Evolutionary conservation across 2,113 vertebrate species (phyloP), one percentile per base, ranked within the genome.

Genomic region (Spilogale gracilis): DNA sequence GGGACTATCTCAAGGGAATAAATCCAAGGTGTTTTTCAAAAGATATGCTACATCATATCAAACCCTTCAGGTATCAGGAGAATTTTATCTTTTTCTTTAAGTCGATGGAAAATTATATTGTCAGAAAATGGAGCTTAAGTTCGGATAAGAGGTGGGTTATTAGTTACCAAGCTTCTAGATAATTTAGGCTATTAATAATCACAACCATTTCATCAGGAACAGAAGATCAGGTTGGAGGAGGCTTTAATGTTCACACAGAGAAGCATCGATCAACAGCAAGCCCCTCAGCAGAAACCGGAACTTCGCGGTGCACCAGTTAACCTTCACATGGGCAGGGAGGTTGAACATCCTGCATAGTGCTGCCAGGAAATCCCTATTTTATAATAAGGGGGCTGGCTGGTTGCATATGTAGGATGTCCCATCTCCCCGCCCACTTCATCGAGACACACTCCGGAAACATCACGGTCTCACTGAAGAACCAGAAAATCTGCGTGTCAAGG

Each of bases 361-460:
- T 98, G 96, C 97, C 98, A 97, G 95, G 89, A 97, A 97, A 97
- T 91, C 93, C 81, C 95, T 94, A 94, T 92, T 96, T 85, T 71
- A 67, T 96, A 94, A 69, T 96, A 95, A 94, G 91, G 94, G 80
- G 54, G 38, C 84, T 76, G 76, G 88, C 96, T 97, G 93, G 91
- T 97, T 97, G 96, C 97, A 97, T 97, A 97, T 97, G 96, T 97
- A 97, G 95, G 96, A 97, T 98, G 96, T 98, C 96, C 96, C 96
- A 97, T 97, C 95, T 97, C 97, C 93, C 23, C 0, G 93, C 93
- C 89, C 95, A 94, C 89, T 95, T 97, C 89, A 0, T 97, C 95
- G 13, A 81, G 52, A 93, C 58, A 79, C 54, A 91, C n/a, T 27
- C 52, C 50, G 60, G 65, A 89, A 94, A 79, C 30, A 18, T 2